Evolutionary conservation across 2,888 invertebrate species (phyloP).

Genomic region (Oxytorus armatus): DNA sequence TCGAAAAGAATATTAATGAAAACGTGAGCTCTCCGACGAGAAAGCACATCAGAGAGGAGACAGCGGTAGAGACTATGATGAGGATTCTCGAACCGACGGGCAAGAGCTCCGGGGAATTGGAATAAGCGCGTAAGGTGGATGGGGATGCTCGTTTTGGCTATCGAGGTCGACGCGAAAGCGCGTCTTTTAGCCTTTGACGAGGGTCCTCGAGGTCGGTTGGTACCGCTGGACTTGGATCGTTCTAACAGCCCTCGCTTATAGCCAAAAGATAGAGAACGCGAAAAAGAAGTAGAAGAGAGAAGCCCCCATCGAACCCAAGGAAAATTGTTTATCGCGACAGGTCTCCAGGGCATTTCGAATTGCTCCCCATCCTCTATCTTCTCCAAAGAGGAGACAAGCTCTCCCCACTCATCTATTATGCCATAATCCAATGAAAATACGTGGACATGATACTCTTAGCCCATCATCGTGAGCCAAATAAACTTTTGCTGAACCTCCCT

Average conservation of each 20-base stretch:
- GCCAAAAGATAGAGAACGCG: conserved; percentile 34
- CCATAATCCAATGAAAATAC: conserved; percentile 11
- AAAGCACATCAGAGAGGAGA: conserved; percentile 37
- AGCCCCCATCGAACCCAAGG: conserved; percentile 26
- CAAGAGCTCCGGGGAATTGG: conserved; percentile 57
- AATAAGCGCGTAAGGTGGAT: conserved; percentile 52
- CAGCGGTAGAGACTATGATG: conserved; percentile 15
- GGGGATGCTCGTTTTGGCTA: conserved; percentile 48
- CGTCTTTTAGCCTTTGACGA: conserved; percentile 63
- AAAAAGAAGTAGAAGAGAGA: conserved; percentile 22
- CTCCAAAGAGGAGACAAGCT: conserved; percentile 36
- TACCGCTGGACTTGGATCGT: conserved; percentile 38
- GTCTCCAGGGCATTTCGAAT: conserved; percentile 33
- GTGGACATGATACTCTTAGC: conserved; percentile 20
- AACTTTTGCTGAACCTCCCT: not conserved
- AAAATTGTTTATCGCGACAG: conserved; percentile 62
- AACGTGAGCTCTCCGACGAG: conserved; percentile 47
- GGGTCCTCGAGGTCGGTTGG: conserved; percentile 39
- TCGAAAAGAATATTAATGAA: conserved; percentile 65
- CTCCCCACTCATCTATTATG: conserved; percentile 26
- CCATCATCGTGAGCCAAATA: conserved; percentile 26
- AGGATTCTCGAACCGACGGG: conserved; percentile 37
- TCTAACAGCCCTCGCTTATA: conserved; percentile 44
- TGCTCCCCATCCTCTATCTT: conserved; percentile 21
- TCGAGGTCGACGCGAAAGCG: conserved; percentile 34